Evolutionary conservation across 2,113 vertebrate species (phyloP).

Genomic region (Anas platyrhynchos): DNA sequence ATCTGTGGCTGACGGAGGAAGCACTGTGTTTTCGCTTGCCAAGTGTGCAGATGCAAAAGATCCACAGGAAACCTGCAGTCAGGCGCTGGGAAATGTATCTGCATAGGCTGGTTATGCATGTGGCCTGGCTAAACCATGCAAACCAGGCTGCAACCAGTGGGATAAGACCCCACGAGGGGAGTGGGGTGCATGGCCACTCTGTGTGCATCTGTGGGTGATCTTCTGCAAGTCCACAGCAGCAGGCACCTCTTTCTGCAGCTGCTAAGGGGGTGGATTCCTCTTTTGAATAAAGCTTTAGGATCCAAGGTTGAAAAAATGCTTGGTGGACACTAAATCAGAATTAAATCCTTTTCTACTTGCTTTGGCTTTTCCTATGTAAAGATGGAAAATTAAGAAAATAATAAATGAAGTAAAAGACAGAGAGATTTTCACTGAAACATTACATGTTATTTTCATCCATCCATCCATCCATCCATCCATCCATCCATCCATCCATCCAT

Average conservation of each 20-base stretch:
- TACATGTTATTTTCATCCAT: background rate
- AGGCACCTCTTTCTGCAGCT: background rate
- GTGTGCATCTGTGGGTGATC: accelerated
- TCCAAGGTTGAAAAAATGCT: background rate
- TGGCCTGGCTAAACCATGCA: background rate
- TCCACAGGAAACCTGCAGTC: background rate
- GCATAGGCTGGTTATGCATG: background rate
- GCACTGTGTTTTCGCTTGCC: background rate
- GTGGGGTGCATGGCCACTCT: background rate
- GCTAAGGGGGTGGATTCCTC: background rate
- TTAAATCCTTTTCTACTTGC: background rate
- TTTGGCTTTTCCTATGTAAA: background rate
- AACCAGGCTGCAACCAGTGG: background rate
- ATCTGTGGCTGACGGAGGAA: background rate
- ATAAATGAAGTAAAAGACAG: background rate
- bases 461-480: background rate
- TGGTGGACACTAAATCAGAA: background rate
- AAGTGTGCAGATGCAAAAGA: background rate
- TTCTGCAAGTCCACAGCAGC: background rate
- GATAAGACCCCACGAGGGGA: background rate
- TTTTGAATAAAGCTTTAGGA: background rate
- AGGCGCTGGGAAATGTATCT: background rate
- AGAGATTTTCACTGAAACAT: background rate
- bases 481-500: background rate
- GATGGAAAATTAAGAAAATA: background rate